phyloP scores from a whole-genome alignment of 2,797 vertebrate species.

The Rhincodon typus region DNA sequence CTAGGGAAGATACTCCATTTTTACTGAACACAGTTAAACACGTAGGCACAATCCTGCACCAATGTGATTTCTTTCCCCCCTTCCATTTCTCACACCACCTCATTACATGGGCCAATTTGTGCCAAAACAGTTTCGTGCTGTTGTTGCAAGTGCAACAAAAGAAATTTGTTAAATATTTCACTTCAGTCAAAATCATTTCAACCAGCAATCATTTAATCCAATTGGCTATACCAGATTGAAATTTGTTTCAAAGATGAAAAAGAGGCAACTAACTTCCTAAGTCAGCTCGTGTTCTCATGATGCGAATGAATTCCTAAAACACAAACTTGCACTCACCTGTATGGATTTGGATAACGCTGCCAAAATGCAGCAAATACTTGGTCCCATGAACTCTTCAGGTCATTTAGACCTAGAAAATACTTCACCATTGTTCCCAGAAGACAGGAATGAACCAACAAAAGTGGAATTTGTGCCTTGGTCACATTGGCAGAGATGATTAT shows the following conservation, averaged over 20 bases:
- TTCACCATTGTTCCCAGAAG: constrained; percentile 79
- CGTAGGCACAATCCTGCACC: background rate
- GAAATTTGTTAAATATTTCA: background rate
- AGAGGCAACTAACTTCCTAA: background rate
- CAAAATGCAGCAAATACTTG: constrained; percentile 90
- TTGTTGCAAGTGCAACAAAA: background rate
- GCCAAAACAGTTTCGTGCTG: background rate
- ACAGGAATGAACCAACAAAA: constrained; percentile 34
- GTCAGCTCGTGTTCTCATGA: background rate
- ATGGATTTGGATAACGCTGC: constrained; percentile 91
- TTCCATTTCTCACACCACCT: background rate
- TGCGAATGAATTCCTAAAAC: background rate
- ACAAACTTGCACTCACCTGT: constrained; percentile 65
- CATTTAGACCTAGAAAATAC: constrained; percentile 73
- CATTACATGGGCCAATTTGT: background rate
- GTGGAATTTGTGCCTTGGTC: background rate
- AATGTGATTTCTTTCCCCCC: background rate
- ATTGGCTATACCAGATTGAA: background rate
- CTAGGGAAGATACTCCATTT: background rate
- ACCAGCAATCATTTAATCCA: background rate
- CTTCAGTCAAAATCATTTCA: background rate
- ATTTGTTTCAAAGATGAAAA: background rate
- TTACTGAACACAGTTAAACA: background rate
- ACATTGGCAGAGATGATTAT: background rate
- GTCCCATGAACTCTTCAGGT: constrained; percentile 90